Base-by-base conservation (phyloP, 2,888 invertebrate species). In the Eurytoma californica region DNA sequence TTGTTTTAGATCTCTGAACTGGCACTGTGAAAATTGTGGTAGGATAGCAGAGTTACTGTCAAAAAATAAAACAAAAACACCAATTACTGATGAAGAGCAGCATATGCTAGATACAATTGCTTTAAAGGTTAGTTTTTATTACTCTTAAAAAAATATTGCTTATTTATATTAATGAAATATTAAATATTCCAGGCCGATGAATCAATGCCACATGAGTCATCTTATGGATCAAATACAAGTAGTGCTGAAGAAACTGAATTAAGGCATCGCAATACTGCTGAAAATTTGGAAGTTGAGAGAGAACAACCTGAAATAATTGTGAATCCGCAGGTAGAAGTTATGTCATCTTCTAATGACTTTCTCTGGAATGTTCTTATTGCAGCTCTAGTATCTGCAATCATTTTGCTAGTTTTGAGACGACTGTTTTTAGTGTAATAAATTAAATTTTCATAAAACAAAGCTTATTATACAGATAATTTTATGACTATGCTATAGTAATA, bases 21-120 rank as follows among this genome's bases (percentile, higher is more conserved):
- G 93, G 93, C 92, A 92, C 84, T 95, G 95, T 85, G 89, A 91
- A 0, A 89, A 89, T 14, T 95, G 95, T 90, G 95, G 95, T 0
- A 91, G 91, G 83, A 92, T 94, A 70, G 88, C 91, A 3, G 89
- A 92, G 72, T 91, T 93, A 75, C 87, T 94, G 65, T 89, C 91
- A 2, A 88, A 89, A 73, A 88, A 89, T 63, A 87, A 87, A 53
- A 86, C 87, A 5, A 86, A 89, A 39, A 88, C 87, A 82, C 91
- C 91, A 13, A 88, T 92, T 24, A 92, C 92, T 0, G 89, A 91
- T 83, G 92, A 93, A 83, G 93, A 93, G 83, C 90, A 90, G 47
- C 90, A 91, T 58, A 88, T 93, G 86, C 88, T 93, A 28, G 89
- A 91, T 82, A 91, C 92, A 81, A 92, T 93, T 81, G 91, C 92